phyloP scores from a whole-genome alignment of 2,113 vertebrate species.

The Paratilapia polleni region DNA sequence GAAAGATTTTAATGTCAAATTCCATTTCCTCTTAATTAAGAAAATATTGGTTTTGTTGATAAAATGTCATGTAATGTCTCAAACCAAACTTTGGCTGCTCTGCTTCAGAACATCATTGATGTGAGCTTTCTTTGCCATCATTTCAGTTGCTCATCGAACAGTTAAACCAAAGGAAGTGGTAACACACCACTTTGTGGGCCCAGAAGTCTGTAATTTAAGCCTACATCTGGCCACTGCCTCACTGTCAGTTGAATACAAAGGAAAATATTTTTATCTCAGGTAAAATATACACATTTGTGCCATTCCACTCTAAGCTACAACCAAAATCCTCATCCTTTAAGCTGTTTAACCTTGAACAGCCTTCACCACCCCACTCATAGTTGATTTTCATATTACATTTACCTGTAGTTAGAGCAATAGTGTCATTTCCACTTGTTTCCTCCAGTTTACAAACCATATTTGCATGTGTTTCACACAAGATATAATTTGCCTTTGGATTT shows the following conservation, averaged over 20 bases:
- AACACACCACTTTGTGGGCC: constrained; percentile 15
- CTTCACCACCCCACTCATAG: not conserved
- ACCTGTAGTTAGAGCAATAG: not conserved
- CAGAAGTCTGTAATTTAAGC: not conserved
- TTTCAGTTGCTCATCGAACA: constrained; percentile 43
- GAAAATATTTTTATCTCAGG: not conserved
- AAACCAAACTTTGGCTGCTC: not conserved
- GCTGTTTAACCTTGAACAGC: not conserved
- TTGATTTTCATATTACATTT: constrained; percentile 18
- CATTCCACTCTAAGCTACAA: not conserved
- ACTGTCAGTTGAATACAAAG: not conserved
- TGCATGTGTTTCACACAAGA: not conserved
- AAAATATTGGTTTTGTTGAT: not conserved
- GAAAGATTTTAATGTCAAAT: not conserved
- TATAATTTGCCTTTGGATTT: not conserved
- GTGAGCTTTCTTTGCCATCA: constrained; percentile 8
- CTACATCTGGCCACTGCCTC: constrained; percentile 9
- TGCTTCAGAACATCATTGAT: not conserved
- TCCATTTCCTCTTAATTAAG: not conserved
- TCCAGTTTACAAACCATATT: not conserved
- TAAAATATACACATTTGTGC: constrained; percentile 3
- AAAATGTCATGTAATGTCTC: not conserved
- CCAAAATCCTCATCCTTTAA: not conserved
- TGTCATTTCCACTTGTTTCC: not conserved
- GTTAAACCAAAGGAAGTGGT: constrained; percentile 71